phyloP scores from a whole-genome alignment of 2,113 vertebrate species.

The Bothrops jararaca region DNA sequence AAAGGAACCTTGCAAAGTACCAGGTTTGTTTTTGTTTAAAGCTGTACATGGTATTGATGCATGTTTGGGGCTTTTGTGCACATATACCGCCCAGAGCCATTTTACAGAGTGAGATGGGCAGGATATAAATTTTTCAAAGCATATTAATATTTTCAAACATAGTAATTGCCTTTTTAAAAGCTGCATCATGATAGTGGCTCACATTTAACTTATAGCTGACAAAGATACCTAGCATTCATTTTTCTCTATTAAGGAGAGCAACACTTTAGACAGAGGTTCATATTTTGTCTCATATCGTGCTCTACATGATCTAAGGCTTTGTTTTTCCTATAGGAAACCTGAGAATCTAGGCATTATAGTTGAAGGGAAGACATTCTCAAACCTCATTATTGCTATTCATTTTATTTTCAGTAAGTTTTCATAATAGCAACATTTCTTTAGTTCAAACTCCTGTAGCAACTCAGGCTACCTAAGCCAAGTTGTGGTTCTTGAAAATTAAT shows the following conservation, averaged over 20 bases:
- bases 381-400: background rate
- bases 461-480: background rate
- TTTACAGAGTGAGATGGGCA: background rate
- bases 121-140: background rate
- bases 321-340: background rate
- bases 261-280: background rate
- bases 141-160: background rate
- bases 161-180: background rate
- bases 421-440: background rate
- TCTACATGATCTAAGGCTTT: background rate
- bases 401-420: background rate
- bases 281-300: background rate
- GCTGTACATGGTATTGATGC: background rate
- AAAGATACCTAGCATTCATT: background rate
- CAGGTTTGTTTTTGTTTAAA: slow-evolving; percentile 69
- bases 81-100: background rate
- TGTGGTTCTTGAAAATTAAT: background rate
- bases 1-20: slow-evolving; percentile 78
- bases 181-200: background rate
- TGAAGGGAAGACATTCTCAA: background rate
- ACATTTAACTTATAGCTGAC: background rate
- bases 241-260: background rate
- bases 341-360: background rate
- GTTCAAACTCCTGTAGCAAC: background rate
- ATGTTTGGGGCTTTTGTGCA: background rate